These are phyloP conservation scores for Sula dactylatra DNA, from an alignment of 2,113 vertebrate genomes.

Conservation along the genomic window DNA sequence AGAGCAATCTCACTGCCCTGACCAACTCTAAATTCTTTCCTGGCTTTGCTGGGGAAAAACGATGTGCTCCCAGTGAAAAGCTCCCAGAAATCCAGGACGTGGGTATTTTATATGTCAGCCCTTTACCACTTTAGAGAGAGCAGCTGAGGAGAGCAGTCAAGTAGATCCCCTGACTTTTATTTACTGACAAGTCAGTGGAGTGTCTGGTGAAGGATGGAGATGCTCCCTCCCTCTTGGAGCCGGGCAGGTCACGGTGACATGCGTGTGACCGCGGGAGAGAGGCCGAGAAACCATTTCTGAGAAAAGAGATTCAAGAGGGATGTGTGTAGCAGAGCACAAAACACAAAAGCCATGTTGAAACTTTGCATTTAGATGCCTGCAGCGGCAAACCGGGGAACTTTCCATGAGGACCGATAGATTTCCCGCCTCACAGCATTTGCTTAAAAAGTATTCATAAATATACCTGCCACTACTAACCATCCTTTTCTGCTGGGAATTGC, in stretches of 20 bases:
- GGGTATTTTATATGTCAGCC: not conserved
- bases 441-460: constrained; percentile 41
- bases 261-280: accelerated
- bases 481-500: constrained; percentile 46
- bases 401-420: not conserved
- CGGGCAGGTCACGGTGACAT: not conserved
- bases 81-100: constrained; percentile 2
- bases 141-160: not conserved
- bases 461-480: not conserved
- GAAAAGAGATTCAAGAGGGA: not conserved
- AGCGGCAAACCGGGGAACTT: not conserved
- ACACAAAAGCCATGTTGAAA: not conserved
- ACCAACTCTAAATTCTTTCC: constrained; percentile 2
- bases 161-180: not conserved
- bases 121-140: not conserved
- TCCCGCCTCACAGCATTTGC: constrained; percentile 4
- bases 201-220: not conserved
- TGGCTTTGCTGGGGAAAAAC: constrained; percentile 19
- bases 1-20: not conserved
- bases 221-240: not conserved
- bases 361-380: not conserved
- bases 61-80: not conserved
- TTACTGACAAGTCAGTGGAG: not conserved
- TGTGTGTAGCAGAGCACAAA: not conserved
- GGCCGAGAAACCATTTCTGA: not conserved